Evolutionary conservation across 1,140 invertebrate species (phyloP), one percentile per base, ranked within the genome.

Genomic region (Melitaea cinxia): DNA sequence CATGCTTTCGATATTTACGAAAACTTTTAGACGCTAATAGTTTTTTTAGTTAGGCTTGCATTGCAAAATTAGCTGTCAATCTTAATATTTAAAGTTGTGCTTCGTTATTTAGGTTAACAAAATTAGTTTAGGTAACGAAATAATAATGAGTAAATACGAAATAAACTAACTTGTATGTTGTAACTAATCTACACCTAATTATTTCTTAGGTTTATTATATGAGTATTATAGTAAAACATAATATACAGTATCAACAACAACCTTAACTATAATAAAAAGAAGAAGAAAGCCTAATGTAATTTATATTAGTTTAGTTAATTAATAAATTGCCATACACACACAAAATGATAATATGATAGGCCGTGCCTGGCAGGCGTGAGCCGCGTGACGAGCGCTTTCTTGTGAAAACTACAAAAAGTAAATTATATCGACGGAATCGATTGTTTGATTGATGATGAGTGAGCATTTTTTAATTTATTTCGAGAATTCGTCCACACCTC

Each of bases 381-480:
- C 78, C 83, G 82, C 86, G 74, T 87, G 85, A 90, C 79, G 80
- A 76, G 81, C 73, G 83, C 80, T 86, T 88, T 90, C 72, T 72
- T 79, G 79, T 88, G 82, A 88, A 89, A 90, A 88, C 81, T 85
- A 90, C 85, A 90, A 90, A 90, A 90, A 90, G 79, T 88, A 90
- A 88, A 90, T 90, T 88, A 90, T 88, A 90, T 87, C 80, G 88
- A 89, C 86, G 88, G 85, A 88, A 86, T 90, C 88, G 85, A 90
- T 76, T 68, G 80, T 81, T 90, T 90, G 88, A 90, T 90, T 89
- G 88, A 90, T 89, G 88, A 83, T 90, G 88, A 90, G 83, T 84
- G 83, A 83, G 85, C 88, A 80, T 73, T 86, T 88, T 89, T 88
- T 90, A 90, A 90, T 90, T 89, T 89, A 82, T 89, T 88, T 88